phyloP scores from a whole-genome alignment of 1,140 invertebrate species.

The Tetragonula clypearis region DNA sequence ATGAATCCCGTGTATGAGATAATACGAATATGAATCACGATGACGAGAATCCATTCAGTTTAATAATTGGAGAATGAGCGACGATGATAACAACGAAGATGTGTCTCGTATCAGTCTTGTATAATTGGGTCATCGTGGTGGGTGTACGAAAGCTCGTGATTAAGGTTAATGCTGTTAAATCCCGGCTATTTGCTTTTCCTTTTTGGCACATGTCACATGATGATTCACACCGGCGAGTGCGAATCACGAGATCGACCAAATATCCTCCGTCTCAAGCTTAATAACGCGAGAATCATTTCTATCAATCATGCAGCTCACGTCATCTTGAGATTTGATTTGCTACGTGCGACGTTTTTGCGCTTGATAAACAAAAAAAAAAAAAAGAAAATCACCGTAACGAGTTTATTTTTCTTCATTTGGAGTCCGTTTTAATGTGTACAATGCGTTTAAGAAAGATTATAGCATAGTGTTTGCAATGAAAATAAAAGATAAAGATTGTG shows the following conservation, averaged over 20 bases:
- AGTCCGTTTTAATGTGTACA: not conserved
- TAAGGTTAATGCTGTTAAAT: slow-evolving; percentile 47
- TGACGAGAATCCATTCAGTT: too few species aligned
- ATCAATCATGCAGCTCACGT: not conserved
- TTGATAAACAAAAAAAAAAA: not conserved
- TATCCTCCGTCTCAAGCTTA: not conserved
- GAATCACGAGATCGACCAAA: not conserved
- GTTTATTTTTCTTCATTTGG: not conserved
- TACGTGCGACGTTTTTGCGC: not conserved
- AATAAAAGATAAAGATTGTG: not conserved
- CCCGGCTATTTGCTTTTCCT: slow-evolving; percentile 27
- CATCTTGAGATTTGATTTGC: not conserved
- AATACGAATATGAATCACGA: too few species aligned
- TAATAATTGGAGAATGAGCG: not conserved
- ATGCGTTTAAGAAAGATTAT: not conserved
- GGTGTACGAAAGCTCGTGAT: slow-evolving; percentile 44
- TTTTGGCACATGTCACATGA: not conserved
- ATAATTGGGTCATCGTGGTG: slow-evolving; percentile 33
- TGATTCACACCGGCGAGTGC: slow-evolving; percentile 6
- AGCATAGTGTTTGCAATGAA: not conserved
- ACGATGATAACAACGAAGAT: not conserved
- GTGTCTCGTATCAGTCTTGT: not conserved
- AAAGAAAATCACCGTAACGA: not conserved
- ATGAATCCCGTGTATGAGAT: not conserved
- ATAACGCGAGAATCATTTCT: not conserved